Conservation (phyloP, 2,113 vertebrate species). For the Collichthys lucidus region DNA sequence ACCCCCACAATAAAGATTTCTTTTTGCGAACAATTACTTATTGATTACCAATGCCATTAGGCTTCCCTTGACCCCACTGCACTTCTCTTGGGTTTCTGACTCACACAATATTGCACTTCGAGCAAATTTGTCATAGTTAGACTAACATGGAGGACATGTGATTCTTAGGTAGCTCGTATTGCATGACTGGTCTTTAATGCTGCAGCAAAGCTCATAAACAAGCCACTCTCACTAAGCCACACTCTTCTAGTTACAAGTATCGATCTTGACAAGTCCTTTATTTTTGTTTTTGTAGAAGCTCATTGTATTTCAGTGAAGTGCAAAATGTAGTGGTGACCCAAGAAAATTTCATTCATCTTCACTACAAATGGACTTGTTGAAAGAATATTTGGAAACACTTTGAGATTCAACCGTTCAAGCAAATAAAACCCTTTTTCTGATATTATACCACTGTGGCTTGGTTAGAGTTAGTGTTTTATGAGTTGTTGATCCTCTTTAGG, state of each 20-base stretch:
- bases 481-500: too few species aligned
- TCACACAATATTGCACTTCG: not conserved
- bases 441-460: too few species aligned
- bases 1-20: constrained; percentile 13
- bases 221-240: not conserved
- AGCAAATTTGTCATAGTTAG: constrained; percentile 10
- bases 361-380: not conserved
- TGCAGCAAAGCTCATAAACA: constrained; percentile 6
- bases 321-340: not conserved
- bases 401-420: too few species aligned
- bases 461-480: too few species aligned
- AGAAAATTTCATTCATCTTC: constrained; percentile 1
- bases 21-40: constrained; percentile 61
- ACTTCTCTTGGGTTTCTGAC: not conserved
- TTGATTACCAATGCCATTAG: constrained; percentile 60
- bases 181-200: constrained; percentile 31
- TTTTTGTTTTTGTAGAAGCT: constrained; percentile 6
- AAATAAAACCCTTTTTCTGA: too few species aligned
- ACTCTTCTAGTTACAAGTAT: not conserved
- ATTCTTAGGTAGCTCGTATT: constrained; percentile 1
- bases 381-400: not conserved
- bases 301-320: not conserved
- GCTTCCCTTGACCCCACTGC: constrained; percentile 11
- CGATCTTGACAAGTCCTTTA: constrained; percentile 24
- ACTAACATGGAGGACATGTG: not conserved